Evolutionary conservation across 2,888 invertebrate species (phyloP).

Genomic region (Chromoteleia sp.): DNA sequence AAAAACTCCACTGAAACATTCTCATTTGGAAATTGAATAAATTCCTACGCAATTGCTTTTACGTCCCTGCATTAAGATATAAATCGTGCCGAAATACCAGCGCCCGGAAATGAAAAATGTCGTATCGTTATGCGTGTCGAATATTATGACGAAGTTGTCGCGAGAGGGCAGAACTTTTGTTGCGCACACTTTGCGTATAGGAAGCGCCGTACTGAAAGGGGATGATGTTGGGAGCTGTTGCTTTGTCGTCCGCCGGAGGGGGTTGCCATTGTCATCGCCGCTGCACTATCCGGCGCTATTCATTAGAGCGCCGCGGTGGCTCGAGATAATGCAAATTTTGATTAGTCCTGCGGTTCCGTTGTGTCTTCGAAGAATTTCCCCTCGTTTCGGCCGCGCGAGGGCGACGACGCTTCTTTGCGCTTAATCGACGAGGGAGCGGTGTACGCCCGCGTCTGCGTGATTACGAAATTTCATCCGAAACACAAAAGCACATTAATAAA

Average conservation of each 20-base stretch:
- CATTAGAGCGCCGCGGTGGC: conserved; percentile 70
- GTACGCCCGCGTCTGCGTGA: conserved; percentile 45
- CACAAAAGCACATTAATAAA: conserved; percentile 63
- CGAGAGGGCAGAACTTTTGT: conserved; percentile 70
- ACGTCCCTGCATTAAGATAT: conserved; percentile 38
- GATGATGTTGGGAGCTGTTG: conserved; percentile 63
- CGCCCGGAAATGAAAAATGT: conserved; percentile 64
- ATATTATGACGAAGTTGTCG: conserved; percentile 69
- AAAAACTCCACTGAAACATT: background rate
- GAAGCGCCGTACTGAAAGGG: conserved; percentile 54
- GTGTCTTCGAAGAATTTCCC: conserved; percentile 69
- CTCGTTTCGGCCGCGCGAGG: conserved; percentile 47
- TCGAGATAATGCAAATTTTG: conserved; percentile 71
- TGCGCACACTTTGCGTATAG: conserved; percentile 68
- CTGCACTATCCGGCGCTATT: conserved; percentile 70
- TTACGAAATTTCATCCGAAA: conserved; percentile 49
- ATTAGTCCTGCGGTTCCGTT: conserved; percentile 72
- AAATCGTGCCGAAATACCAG: conserved; percentile 50
- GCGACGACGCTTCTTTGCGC: conserved; percentile 62
- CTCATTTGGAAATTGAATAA: conserved; percentile 37
- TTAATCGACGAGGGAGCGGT: conserved; percentile 59
- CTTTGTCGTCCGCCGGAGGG: conserved; percentile 69
- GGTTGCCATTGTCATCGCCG: conserved; percentile 67
- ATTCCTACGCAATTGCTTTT: conserved; percentile 21
- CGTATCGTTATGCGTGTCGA: conserved; percentile 63